Base-by-base conservation (phyloP, 2,888 invertebrate species). In the Drosophila engyochracea region DNA sequence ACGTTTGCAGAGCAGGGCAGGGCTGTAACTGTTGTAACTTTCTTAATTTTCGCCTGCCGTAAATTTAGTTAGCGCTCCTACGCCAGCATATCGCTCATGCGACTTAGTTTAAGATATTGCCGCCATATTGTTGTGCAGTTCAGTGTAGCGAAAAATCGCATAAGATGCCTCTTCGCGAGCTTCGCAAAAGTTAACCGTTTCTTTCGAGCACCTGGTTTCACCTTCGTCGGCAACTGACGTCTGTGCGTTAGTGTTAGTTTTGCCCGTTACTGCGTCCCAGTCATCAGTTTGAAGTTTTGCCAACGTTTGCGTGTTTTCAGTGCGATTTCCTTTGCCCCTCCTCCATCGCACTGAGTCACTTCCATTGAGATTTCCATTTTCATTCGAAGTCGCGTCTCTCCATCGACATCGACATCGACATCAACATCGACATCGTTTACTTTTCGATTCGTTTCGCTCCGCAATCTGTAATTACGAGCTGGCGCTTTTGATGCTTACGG, bases 391-490 rank as follows among this genome's bases (percentile, higher is more conserved):
- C 60, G 70, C 65, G 54, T 64, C 59, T 63, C 69, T 58, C 70
- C 70, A 73, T 61, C 67, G 69, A 47, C 47, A 9, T 61, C 67
- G 69, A 47, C 47, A 25, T 61, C 67, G 68, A 44, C 44, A 47
- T 59, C 67, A n/a, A n/a, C n/a, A n/a, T n/a, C n/a, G 66, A 60
- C 67, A 59, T 73, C 83, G 85, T 84, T 85, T 86, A 82, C 84
- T 74, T 84, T 85, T 83, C 79, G 77, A 77, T 81, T 85, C 81
- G 79, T 84, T 82, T 82, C 74, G 77, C 70, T 83, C 71, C 75
- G 72, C 79, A 82, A 82, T 79, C 77, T 80, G 83, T 88, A 87
- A 88, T 89, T 89, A 85, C 76, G 72, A 76, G 66, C 75, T 61
- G 75, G 57, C 54, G 64, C 76, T 80, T 78, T 80, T 79, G 76